These are phyloP conservation scores for human DNA, from an alignment of 2,113 vertebrate genomes.

Conservation along the genomic window GRCh38 chr9:72520001-72520500, in stretches of 20 bases:
- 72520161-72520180: background rate
- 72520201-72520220: background rate
- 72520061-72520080: background rate
- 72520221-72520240: background rate
- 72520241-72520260: background rate
- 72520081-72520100: slow-evolving; percentile 17
- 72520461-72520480: slow-evolving; percentile 16
- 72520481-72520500: background rate
- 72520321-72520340: background rate
- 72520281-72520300: background rate
- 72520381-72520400: background rate
- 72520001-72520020: background rate
- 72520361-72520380: background rate
- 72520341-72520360: background rate
- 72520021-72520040: background rate
- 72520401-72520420: background rate
- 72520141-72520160: background rate
- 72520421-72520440: background rate
- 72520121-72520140: background rate
- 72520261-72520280: background rate
- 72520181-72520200: background rate
- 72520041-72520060: background rate
- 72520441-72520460: background rate
- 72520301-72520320: background rate
- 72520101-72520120: background rate